Evolutionary conservation across 2,888 invertebrate genomes (phyloP), one percentile per base, ranked within the genome.

Genomic region (Volucella inanis): DNA sequence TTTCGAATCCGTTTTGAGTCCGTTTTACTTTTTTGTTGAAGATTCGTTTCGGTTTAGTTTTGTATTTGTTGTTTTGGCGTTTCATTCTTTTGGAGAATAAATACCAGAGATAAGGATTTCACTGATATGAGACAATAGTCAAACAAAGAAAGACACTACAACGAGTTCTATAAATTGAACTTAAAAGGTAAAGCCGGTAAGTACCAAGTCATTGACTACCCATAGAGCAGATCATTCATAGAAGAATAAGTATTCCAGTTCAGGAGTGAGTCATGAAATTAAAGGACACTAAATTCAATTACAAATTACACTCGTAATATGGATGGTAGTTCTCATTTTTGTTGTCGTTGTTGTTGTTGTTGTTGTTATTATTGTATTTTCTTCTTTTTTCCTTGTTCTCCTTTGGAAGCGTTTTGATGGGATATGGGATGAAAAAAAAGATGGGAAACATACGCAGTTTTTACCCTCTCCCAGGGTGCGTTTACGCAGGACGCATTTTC

Each of bases 401-500:
- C 31, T 31, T 31, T 52, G 39, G 14, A 71, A 67, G 72, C 67
- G 83, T 74, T 64, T 57, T 74, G 41, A 57, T 64, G 64, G 64
- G 55, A 31, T 6, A 31, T 31, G 31, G 31, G 31, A 31, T 31
- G 31, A 31, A 31, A 31, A 6, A 31, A 31, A 31, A 31, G 31
- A 57, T 22, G 57, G 65, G 52, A 41, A 72, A 61, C 64, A 65
- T 79, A 79, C 79, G 67, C 75, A 72, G 61, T 75, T 81, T 77
- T 68, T 59, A 85, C 85, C 81, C 80, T 31, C 31, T 85, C 81
- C 81, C 72, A 71, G 72, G 80, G 76, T 77, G 85, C 81, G 81
- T 85, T 77, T 81, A 85, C 85, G 85, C 85, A 85, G 68, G 85
- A 85, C 85, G 76, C 76, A 85, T 47, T 81, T 75, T 68, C 43